phyloP scores from a whole-genome alignment of 2,797 vertebrate species.

The Sebastes elongatus region DNA sequence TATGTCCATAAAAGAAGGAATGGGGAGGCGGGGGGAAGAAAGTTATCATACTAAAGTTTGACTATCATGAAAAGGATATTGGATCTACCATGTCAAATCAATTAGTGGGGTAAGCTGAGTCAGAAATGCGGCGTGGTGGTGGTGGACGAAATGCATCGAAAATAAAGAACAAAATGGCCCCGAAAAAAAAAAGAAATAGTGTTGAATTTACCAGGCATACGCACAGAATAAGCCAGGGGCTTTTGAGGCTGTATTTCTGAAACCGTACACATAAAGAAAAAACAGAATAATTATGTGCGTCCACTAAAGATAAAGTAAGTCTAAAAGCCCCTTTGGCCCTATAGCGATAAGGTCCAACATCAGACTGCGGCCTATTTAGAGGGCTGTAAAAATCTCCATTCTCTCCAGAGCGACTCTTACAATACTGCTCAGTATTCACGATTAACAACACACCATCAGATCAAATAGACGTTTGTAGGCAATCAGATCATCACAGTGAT shows the following conservation, averaged over 20 bases:
- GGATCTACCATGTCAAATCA: constrained; percentile 86
- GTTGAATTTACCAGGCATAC: constrained; percentile 50
- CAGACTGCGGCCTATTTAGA: background rate
- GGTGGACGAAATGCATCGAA: constrained; percentile 72
- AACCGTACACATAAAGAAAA: constrained; percentile 22
- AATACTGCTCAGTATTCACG: constrained; percentile 6
- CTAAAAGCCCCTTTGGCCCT: constrained; percentile 7
- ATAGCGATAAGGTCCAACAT: constrained; percentile 3
- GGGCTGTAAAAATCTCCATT: constrained; percentile 20
- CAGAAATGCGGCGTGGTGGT: constrained; percentile 79
- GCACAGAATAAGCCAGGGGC: constrained; percentile 53
- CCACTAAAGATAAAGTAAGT: constrained; percentile 39
- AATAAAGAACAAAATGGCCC: constrained; percentile 75
- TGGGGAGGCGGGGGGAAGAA: constrained; percentile 60
- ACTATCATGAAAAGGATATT: constrained; percentile 87
- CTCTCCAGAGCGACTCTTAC: background rate
- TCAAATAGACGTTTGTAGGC: constrained; percentile 29
- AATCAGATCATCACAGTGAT: constrained; percentile 39
- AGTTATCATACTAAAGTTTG: constrained; percentile 84
- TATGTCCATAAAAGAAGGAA: constrained; percentile 80
- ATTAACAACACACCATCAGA: constrained; percentile 14
- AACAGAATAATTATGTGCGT: constrained; percentile 20
- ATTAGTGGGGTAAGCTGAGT: constrained; percentile 82
- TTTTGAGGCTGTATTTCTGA: constrained; percentile 38
- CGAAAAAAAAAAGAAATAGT: constrained; percentile 49